These are phyloP conservation scores for Clamator glandarius DNA, from an alignment of 2,797 vertebrate genomes.

Conservation along the genomic window DNA sequence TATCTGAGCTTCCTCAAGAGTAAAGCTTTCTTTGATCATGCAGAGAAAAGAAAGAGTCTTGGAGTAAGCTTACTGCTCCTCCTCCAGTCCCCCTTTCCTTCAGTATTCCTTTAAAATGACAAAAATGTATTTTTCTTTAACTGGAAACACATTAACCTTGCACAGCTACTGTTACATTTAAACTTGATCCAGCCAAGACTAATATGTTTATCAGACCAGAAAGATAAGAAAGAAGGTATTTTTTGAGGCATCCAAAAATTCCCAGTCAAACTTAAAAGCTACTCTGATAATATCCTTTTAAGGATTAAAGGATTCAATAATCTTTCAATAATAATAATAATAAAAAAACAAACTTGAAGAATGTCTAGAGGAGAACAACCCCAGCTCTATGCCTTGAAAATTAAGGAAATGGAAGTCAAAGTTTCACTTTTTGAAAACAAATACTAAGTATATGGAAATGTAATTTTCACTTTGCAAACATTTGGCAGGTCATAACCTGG, in stretches of 20 bases:
- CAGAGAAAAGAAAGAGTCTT: not conserved
- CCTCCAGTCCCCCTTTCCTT: too few species aligned
- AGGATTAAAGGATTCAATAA: not conserved
- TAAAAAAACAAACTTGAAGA: not conserved
- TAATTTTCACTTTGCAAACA: not conserved
- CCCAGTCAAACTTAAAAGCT: not conserved
- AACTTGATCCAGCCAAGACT: conserved; percentile 8
- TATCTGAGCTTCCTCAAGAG: not conserved
- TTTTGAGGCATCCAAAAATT: not conserved
- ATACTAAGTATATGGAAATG: not conserved
- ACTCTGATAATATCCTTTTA: not conserved
- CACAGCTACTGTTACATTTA: conserved; percentile 13
- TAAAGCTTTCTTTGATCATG: not conserved
- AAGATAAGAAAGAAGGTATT: not conserved
- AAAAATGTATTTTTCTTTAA: not conserved
- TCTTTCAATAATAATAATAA: not conserved
- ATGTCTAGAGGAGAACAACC: not conserved
- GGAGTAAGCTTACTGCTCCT: not conserved
- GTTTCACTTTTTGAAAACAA: not conserved
- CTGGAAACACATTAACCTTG: not conserved
- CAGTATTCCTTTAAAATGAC: not conserved
- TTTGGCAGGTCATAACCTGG: not conserved
- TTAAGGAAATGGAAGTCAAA: not conserved
- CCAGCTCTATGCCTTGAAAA: not conserved
- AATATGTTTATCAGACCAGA: conserved; percentile 5